Percentiles rank a stretch among this genome's conserved stretches.
Conservation (phyloP, 2,113 vertebrate genomes). For the Clarias gariepinus region DNA sequence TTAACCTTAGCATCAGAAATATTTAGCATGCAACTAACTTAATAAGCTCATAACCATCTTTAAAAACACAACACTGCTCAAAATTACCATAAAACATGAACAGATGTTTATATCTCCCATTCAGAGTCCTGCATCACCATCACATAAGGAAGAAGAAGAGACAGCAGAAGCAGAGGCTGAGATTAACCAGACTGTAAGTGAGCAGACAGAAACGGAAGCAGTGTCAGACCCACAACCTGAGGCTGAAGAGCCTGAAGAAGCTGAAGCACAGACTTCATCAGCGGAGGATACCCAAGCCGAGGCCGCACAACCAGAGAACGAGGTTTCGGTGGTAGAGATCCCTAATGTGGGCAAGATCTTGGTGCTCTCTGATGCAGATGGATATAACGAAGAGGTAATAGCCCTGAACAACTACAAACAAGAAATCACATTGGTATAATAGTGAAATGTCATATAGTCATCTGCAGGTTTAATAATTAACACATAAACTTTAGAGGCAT, state of each 20-base stretch:
- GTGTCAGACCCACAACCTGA: conserved; percentile 28
- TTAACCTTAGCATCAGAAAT: background rate
- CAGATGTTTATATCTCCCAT: background rate
- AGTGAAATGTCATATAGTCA: background rate
- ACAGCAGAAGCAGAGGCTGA: conserved; percentile 1
- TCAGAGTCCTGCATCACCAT: conserved; percentile 22
- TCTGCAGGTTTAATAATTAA: too few relatives aligned
- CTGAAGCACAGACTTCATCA: conserved; percentile 63
- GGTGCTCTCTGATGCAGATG: conserved; percentile 89
- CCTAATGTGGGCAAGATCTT: conserved; percentile 93
- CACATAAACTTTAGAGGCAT: background rate
- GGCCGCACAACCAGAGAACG: conserved; percentile 69
- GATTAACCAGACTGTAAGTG: conserved; percentile 24
- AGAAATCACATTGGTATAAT: background rate
- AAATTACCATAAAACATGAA: background rate
- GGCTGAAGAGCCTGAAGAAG: conserved; percentile 48
- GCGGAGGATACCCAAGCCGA: conserved; percentile 59
- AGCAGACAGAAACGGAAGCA: conserved; percentile 41
- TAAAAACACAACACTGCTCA: too few relatives aligned
- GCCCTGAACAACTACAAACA: background rate
- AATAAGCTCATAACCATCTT: background rate
- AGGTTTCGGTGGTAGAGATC: conserved; percentile 93
- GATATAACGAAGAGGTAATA: conserved; percentile 96
- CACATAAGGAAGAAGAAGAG: background rate
- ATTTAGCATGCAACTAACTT: background rate